Evolutionary conservation across 2,113 vertebrate genomes (phyloP), one percentile per base, ranked within the genome.

Genomic region (Tapirus terrestris): DNA sequence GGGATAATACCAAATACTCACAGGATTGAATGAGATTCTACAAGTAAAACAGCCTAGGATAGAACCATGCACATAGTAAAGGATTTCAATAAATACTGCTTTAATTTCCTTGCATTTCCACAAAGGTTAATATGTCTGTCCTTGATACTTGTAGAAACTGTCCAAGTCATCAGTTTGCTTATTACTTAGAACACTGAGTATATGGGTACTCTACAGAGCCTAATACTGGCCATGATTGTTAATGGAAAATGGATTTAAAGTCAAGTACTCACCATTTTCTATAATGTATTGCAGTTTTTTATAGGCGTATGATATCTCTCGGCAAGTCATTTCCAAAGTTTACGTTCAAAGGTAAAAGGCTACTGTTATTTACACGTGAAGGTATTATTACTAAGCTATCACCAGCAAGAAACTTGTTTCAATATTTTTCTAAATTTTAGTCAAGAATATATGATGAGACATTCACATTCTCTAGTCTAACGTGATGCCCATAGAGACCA

Each of bases 281-380:
- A 67, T 2, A 91, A 0, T 51, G 7, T 63, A 67, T 4, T 89
- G 8, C 8, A 96, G 29, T 72, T 83, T 91, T 85, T 25, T 86
- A 88, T 31, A 91, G 21, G 27, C 8, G 51, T 80, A 82, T 27
- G 45, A 60, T 65, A 21, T 65, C 16, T 73, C 36, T 60, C 27
- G 5, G 91, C 20, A 61, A 89, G 39, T 95, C 48, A 95, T n/a
- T 91, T 86, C 67, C 45, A 93, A 93, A 84, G 56, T 80, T 70
- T 84, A 63, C 89, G 51, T 56, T 93, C 90, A 91, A 79, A 96
- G 27, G 31, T 76, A 96, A 97, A 79, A 94, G 45, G 51, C 2
- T 17, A 89, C 31, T 94, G 53, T 65, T 83, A 96, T 76, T 73
- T 94, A 25, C 27, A 65, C 48, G 18, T 89, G 33, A 76, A 86